Percentiles rank a stretch among this genome's conserved stretches.
Conservation (phyloP, 2,888 invertebrate genomes). For the Dascillus cervinus region DNA sequence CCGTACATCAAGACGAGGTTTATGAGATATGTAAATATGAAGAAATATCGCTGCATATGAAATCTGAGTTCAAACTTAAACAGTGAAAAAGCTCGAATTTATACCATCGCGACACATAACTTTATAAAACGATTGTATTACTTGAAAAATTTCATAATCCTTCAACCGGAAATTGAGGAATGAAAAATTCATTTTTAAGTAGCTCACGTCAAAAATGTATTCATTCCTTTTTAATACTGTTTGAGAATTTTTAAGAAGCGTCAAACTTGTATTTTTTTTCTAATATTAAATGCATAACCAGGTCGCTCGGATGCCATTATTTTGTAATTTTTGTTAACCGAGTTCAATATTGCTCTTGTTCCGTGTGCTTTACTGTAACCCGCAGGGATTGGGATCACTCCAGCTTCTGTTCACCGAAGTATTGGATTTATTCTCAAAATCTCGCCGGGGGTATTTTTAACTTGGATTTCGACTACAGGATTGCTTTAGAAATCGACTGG, state of each 20-base stretch:
- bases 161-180: no score
- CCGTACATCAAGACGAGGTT: constrained; percentile 32
- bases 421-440: constrained; percentile 21
- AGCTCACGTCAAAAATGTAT: no score
- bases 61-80: constrained; percentile 37
- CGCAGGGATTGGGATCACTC: constrained; percentile 16
- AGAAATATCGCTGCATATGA: constrained; percentile 37
- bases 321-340: constrained; percentile 19
- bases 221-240: no score
- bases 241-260: no score
- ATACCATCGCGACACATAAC: constrained; percentile 7
- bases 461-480: constrained; percentile 20
- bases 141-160: no score
- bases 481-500: constrained; percentile 13
- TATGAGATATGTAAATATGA: constrained; percentile 40
- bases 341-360: constrained; percentile 18
- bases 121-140: constrained; percentile 5
- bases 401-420: constrained; percentile 12
- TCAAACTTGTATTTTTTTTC: no score
- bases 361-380: constrained; percentile 15
- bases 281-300: no score
- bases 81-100: constrained; percentile 17
- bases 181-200: no score
- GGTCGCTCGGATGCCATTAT: no score
- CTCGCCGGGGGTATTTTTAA: constrained; percentile 23